Evolutionary conservation across 2,888 invertebrate genomes (phyloP), one percentile per base, ranked within the genome.

Genomic region (Dasypolia templi): DNA sequence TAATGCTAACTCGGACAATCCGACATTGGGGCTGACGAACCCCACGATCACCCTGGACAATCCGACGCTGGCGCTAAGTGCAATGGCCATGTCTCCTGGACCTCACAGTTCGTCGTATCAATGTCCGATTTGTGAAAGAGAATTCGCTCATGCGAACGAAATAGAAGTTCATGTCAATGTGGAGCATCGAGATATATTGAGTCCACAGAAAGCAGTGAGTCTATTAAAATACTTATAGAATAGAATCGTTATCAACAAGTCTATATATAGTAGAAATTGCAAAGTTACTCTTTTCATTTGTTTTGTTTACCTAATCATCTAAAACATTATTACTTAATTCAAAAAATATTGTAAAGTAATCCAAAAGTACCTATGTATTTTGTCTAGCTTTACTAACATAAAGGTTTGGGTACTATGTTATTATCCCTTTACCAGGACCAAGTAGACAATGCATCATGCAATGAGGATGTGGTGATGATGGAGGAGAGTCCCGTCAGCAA

Each of bases 161-260:
- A 97, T 98, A 67, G 98, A 98, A 93, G 94, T 98, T 66, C 99
- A 99, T 91, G 98, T 98, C 1, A 98, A 98, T 94, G 97, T 98
- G 74, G 98, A 98, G 88, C 98, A 98, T 91, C 97, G 97, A 89
- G 98, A 98, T 94, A 97, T 98, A 85, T 95, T 98, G 72, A 98
- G 98, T 92, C 98, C 97, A 1, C 96, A 95, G 85, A 95, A 95
- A 89, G 86, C 92, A 64, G 96, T 95, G 77, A 93, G 93, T 84
- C 77, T 71, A 14, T 32, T 26, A 14, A 17, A 32, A 46, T 14
- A 42, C 1, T 49, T n/a, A 35, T 44, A 6, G 42, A 44, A 14
- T 42, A 11, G 2, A 14, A 39, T 29, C 17, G 0, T 29, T 70
- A 29, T 51, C 12, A 53, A n/a, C n/a, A 32, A 71, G n/a, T n/a